Conservation (phyloP, 2,888 invertebrate genomes). For the Melieria omissa region DNA sequence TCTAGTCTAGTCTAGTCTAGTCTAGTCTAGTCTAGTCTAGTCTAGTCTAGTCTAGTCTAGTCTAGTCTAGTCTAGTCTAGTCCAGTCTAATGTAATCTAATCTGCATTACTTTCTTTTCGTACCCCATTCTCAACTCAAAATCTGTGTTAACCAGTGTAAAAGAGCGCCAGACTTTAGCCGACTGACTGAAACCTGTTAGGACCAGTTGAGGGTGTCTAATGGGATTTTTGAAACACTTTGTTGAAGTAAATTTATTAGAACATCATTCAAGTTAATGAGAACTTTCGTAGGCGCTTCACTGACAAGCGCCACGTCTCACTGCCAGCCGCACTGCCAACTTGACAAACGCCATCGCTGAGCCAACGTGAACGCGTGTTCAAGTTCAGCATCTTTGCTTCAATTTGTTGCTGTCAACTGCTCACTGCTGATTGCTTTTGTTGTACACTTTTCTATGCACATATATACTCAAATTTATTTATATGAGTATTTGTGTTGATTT, state of each 20-base stretch:
- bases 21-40: not conserved
- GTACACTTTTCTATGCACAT: slow-evolving; percentile 5
- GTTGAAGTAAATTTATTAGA: no score
- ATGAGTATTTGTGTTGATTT: not conserved
- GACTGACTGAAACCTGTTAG: no score
- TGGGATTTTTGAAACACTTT: no score
- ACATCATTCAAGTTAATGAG: no score
- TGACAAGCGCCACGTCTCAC: no score
- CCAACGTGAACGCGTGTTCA: not conserved
- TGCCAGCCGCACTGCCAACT: no score
- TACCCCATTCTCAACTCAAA: no score
- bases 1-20: not conserved
- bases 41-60: not conserved
- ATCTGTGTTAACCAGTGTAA: no score
- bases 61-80: not conserved
- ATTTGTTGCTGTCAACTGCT: not conserved
- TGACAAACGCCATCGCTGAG: not conserved
- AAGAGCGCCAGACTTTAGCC: no score
- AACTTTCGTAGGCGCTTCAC: no score
- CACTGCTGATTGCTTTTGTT: not conserved
- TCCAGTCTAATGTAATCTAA: slow-evolving; percentile 1
- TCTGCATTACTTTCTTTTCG: not conserved
- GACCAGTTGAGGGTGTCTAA: no score
- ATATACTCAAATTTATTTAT: not conserved
- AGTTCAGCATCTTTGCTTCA: not conserved